Evolutionary conservation across 2,797 vertebrate species (phyloP).

Genomic region (Sebastes vulpes): DNA sequence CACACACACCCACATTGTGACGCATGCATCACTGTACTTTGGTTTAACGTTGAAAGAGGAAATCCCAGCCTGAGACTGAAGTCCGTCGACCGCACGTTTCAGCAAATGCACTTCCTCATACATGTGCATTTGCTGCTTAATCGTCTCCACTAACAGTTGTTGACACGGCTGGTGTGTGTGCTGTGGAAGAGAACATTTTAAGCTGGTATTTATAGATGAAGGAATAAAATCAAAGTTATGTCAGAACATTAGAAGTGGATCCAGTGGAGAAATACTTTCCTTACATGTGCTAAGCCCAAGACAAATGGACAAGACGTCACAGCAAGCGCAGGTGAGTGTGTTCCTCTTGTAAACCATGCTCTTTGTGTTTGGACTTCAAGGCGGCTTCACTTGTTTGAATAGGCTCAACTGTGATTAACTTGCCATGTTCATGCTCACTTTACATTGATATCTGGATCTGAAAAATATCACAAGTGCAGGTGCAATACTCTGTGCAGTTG

Average conservation of each 20-base stretch:
- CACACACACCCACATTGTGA: neutral
- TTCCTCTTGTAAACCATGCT: neutral
- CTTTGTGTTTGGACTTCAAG: neutral
- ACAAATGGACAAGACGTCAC: conserved; percentile 39
- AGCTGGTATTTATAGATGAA: neutral
- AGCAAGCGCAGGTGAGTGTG: conserved; percentile 34
- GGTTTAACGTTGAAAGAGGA: conserved; percentile 58
- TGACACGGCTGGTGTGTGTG: neutral
- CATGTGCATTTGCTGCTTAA: conserved; percentile 35
- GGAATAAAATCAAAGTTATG: neutral
- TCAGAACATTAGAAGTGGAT: neutral
- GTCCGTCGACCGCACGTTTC: conserved; percentile 35
- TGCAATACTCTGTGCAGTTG: neutral
- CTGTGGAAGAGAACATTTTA: neutral
- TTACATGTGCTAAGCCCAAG: neutral
- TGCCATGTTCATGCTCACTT: neutral
- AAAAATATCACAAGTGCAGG: neutral
- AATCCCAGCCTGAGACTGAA: conserved; percentile 55
- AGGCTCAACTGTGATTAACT: neutral
- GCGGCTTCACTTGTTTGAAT: neutral
- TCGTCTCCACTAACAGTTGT: neutral
- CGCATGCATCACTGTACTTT: neutral
- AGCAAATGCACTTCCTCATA: conserved; percentile 58
- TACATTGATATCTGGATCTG: neutral
- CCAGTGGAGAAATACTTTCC: neutral